Evolutionary conservation across 2,888 invertebrate species (phyloP), one percentile per base, ranked within the genome.

Genomic region (Aleiodes leptofemur): DNA sequence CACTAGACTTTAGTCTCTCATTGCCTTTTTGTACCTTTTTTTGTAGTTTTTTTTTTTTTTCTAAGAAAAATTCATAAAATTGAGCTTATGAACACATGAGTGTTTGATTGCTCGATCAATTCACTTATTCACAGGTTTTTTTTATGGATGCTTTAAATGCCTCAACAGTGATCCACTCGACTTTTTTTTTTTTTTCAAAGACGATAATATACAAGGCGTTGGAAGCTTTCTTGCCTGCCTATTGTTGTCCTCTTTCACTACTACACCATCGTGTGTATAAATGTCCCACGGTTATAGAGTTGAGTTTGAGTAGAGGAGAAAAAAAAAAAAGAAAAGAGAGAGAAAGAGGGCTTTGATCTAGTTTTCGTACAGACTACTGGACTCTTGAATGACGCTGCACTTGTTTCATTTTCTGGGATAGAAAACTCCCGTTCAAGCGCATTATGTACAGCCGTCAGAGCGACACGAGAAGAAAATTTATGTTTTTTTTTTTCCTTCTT

Each of bases 321-420:
- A 23, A 23, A 23, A 23, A 23, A 2, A 43, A 38, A 43, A 38
- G 55, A 14, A 72, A 68, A 48, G 53, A 64, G 38, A 64, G 66
- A 29, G 31, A 61, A 43, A 34, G n/a, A 70, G 43, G 14, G 38
- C 61, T 74, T 74, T 70, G 69, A 74, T 74, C 69, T 43, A 74
- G 74, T 74, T 74, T 64, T 74, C 55, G 50, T 64, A 70, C 48
- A 71, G 43, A 43, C 50, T 71, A 14, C 43, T 34, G 57, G 43
- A 64, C 38, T 74, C 53, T 64, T 43, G 38, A 53, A 74, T 70
- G 43, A 48, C 31, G 55, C 50, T 23, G 14, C 50, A 55, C 55
- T 34, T 53, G 31, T 64, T 48, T 57, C 71, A 6, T 59, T 70
- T 34, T 51, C 31, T 23, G 59, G 48, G 64, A 64, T 64, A 64